Evolutionary conservation across 2,797 vertebrate species (phyloP), one percentile per base, ranked within the genome.

Genomic region (Gambusia yucatana): DNA sequence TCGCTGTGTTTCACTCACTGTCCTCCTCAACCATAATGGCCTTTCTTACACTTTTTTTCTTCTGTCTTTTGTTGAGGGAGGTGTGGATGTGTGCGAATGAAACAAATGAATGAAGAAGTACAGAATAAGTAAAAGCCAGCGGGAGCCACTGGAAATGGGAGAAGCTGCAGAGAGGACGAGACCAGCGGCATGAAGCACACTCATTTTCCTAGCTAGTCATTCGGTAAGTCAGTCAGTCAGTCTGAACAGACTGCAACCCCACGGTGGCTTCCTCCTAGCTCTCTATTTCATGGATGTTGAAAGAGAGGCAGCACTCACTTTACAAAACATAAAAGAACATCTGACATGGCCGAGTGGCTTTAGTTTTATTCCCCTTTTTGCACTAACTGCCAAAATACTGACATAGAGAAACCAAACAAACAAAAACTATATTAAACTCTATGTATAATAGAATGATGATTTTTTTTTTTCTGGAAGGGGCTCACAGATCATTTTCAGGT

Each of bases 291-390:
- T 83, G 88, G 86, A 86, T 88, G 85, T 86, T 73, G 85, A 89
- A 44, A 73, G 63, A 88, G 89, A 83, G 87, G 80, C 84, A 80
- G 84, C 77, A 79, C 74, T 91, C 90, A 77, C 87, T 91, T 92
- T 87, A 84, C 86, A 82, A 81, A 94, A 94, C 91, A 93, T 93
- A 88, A 94, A 94, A 93, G 89, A 86, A 91, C 89, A 93, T 89
- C 93, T 94, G 84, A 82, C 90, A 87, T 88, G 82, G 84, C 67
- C 39, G 73, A 73, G 80, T 92, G 92, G 89, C 89, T 69, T 84
- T 16, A 82, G 93, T 89, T 87, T 85, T 36, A 61, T 78, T 87
- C 76, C 72, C 70, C 82, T 88, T 76, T 91, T 91, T 50, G 17
- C 83, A 48, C 79, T 90, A 17, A 3, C 85, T 87, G 90, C 91